These are phyloP conservation scores for Exaiptasia diaphana DNA, from an alignment of 64 coral and sea anemone genomes.

Conservation along the genomic window DNA sequence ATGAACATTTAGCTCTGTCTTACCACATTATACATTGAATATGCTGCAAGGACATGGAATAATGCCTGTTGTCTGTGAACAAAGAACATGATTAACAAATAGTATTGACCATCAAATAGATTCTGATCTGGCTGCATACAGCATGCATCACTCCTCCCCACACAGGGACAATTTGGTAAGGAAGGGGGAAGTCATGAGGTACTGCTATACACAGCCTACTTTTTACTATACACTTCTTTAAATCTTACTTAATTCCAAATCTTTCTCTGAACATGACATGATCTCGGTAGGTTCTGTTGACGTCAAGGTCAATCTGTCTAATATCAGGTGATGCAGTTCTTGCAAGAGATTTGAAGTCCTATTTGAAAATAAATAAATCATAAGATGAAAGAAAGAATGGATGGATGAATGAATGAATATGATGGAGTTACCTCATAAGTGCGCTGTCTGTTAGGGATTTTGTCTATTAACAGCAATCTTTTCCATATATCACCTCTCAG, in stretches of 20 bases:
- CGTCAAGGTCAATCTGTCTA: slow-evolving; percentile 93
- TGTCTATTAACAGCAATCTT: slow-evolving; percentile 76
- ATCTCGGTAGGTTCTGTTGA: slow-evolving; percentile 97
- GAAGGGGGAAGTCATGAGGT: too few species aligned
- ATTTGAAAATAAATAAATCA: too few species aligned
- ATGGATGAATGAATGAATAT: too few species aligned
- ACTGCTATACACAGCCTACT: too few species aligned
- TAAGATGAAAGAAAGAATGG: too few species aligned
- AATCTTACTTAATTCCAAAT: slow-evolving; percentile 95
- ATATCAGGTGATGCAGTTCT: slow-evolving; percentile 82
- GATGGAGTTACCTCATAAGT: slow-evolving; percentile 78
- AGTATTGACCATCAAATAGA: too few species aligned
- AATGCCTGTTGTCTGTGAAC: slow-evolving; percentile 76
- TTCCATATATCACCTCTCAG: slow-evolving; percentile 87
- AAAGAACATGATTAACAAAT: background rate
- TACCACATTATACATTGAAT: slow-evolving; percentile 99
- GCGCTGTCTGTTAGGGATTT: slow-evolving; percentile 65
- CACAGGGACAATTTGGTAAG: too few species aligned
- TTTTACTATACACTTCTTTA: too few species aligned
- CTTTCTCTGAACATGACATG: slow-evolving; percentile 99
- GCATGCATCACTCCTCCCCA: too few species aligned
- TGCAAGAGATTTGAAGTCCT: too few species aligned
- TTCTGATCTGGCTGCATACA: too few species aligned
- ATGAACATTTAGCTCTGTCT: too few species aligned
- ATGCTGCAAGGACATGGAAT: slow-evolving; percentile 94